Conservation (phyloP, 2,797 vertebrate genomes). For the Lutjanus argentimaculatus region DNA sequence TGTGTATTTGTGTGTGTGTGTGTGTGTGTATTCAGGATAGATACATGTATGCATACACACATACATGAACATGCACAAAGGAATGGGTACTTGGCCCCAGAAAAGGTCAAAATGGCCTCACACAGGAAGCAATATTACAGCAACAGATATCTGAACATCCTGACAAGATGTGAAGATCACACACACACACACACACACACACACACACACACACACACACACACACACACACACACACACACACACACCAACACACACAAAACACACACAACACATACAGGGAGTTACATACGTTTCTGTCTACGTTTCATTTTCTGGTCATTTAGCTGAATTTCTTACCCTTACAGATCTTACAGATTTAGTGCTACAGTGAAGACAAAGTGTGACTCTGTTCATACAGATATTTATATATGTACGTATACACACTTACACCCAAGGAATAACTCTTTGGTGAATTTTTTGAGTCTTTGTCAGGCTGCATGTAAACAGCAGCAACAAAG, state of each 20-base stretch:
- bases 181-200: conserved; percentile 1
- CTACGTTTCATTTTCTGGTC: not conserved
- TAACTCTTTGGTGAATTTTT: too few species aligned
- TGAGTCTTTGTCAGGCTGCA: too few species aligned
- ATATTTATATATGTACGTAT: too few species aligned
- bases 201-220: not conserved
- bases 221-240: not conserved
- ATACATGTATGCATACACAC: conserved; percentile 8
- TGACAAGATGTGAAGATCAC: not conserved
- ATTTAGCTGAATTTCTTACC: conserved; percentile 1
- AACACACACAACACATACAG: too few species aligned
- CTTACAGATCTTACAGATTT: not conserved
- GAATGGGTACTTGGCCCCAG: conserved; percentile 6
- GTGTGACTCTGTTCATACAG: too few species aligned
- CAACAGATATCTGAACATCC: conserved; percentile 38
- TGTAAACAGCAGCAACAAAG: too few species aligned
- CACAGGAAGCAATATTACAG: conserved; percentile 44
- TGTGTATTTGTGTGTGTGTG: conserved; percentile 41
- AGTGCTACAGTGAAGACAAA: too few species aligned
- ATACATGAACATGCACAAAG: conserved; percentile 5
- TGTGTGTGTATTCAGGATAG: conserved; percentile 2
- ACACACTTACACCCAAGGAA: too few species aligned
- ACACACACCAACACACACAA: too few species aligned
- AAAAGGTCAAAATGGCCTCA: conserved; percentile 51
- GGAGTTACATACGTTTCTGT: not conserved